Evolutionary conservation across 1,140 invertebrate species (phyloP).

Genomic region (Ostrea denselamellosa): DNA sequence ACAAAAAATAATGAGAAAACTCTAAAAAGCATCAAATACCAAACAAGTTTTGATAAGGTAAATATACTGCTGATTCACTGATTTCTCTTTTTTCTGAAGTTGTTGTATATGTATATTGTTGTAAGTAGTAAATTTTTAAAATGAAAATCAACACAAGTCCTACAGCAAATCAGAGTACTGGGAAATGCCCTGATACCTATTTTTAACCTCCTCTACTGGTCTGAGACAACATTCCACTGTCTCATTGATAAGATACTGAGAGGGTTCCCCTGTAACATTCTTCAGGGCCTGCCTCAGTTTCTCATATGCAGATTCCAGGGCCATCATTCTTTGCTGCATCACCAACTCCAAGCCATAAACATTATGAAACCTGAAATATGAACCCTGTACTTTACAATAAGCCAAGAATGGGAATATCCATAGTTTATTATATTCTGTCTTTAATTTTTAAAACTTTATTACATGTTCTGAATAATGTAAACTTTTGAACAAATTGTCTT

Average conservation of each 20-base stretch:
- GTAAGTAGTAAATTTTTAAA: too few relatives aligned
- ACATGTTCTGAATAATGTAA: neutral
- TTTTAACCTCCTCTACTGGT: conserved; percentile 74
- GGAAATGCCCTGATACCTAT: conserved; percentile 55
- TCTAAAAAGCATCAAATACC: neutral
- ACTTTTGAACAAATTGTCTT: too few relatives aligned
- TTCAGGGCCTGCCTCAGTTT: conserved; percentile 72
- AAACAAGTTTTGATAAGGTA: neutral
- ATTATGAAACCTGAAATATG: conserved; percentile 73
- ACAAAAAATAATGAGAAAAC: neutral
- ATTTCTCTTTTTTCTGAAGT: too few relatives aligned
- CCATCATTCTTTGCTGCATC: conserved; percentile 78
- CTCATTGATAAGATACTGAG: conserved; percentile 79
- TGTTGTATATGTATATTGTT: neutral
- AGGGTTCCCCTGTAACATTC: conserved; percentile 73
- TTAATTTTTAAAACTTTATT: neutral
- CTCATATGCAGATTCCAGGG: conserved; percentile 77
- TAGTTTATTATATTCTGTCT: neutral
- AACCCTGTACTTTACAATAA: neutral
- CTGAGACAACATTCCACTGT: conserved; percentile 86
- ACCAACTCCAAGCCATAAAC: conserved; percentile 77
- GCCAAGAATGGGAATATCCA: neutral
- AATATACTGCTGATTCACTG: neutral
- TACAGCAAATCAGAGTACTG: too few relatives aligned
- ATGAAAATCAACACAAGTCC: too few relatives aligned